Evolutionary conservation across 2,888 invertebrate species (phyloP), one percentile per base, ranked within the genome.

Genomic region (Nomada goodeniana): DNA sequence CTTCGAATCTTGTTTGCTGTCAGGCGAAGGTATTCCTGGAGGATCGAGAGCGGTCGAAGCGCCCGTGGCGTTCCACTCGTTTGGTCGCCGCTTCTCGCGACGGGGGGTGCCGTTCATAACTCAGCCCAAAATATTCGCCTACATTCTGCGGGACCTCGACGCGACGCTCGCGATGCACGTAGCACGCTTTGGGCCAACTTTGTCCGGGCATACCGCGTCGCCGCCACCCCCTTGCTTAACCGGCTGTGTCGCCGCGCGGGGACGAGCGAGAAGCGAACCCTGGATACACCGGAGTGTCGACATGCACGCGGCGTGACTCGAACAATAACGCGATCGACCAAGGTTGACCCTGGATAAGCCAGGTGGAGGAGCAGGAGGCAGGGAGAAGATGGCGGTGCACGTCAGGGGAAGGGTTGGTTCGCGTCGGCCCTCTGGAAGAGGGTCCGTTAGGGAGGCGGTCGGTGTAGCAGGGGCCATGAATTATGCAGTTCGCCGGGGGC

Each of bases 401-500:
- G 64, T 76, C 82, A 67, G 23, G 80, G 80, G 85, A 72, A 77
- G 76, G 82, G 81, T 81, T 80, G 81, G 75, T 59, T 70, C 79
- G 75, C 79, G 83, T 85, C 78, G 85, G 80, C 84, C 88, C 89
- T 87, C 82, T 75, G 57, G 70, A 88, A 88, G 82, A 85, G 85
- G 82, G 88, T 87, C 82, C 85, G 78, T 60, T 72, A 64, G 85
- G 86, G 83, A 83, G 88, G 83, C 78, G 87, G 85, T 82, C 74
- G 89, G 86, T 89, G 90, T 86, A 91, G 91, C 87, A 86, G 89
- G 36, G 88, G 89, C 92, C 91, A 93, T 93, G 93, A 93, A 93
- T 93, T 93, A 93, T 93, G 93, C 93, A 93, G 93, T 90, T 91
- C 87, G 91, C 93, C 92, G 89, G 89, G 89, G 92, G 91, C 91